phyloP scores from a whole-genome alignment of 1,140 invertebrate species.

The Eriosoma lanigerum region DNA sequence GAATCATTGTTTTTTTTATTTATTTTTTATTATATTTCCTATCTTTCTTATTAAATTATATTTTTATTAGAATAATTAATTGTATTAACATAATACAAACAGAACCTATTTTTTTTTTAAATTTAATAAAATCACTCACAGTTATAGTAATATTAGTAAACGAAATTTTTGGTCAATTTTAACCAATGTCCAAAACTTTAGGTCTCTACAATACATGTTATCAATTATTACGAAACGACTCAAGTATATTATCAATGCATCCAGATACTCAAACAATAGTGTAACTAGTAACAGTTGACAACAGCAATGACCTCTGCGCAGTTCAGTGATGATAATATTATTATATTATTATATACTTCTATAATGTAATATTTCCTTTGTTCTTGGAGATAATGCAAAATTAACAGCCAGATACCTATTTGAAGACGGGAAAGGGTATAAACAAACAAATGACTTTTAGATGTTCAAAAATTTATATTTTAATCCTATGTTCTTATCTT shows the following conservation, averaged over 20 bases:
- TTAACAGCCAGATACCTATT: not conserved
- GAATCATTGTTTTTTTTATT: no score
- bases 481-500: not conserved
- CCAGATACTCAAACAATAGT: not conserved
- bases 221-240: not conserved
- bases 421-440: not conserved
- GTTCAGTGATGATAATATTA: not conserved
- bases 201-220: no score
- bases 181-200: no score
- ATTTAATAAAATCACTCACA: no score
- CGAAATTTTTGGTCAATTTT: no score
- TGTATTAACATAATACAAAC: no score
- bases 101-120: no score
- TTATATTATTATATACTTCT: not conserved
- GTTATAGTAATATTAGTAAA: no score
- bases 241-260: constrained; percentile 10
- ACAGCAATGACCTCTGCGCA: constrained; percentile 10
- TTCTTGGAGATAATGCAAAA: constrained; percentile 20
- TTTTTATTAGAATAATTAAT: no score
- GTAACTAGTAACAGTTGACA: not conserved
- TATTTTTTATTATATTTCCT: no score
- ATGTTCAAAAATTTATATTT: not conserved
- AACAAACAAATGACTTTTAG: not conserved
- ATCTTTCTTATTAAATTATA: no score
- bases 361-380: constrained; percentile 17